phyloP scores from a whole-genome alignment of 2,113 vertebrate genomes.

The Pterocles orientalis region DNA sequence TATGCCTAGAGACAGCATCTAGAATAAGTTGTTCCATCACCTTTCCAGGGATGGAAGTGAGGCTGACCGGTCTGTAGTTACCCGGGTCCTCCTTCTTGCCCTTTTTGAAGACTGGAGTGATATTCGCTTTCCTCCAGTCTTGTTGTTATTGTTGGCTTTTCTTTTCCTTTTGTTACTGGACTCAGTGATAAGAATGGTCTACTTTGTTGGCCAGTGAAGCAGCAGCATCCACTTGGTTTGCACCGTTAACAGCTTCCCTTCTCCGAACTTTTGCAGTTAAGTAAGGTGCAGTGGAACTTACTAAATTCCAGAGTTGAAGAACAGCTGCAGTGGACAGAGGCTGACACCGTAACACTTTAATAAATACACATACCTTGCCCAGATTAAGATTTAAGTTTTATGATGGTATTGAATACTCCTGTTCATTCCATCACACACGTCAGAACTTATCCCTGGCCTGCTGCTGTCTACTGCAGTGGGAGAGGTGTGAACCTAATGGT shows the following conservation, averaged over 20 bases:
- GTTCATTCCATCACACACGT: rapidly evolving
- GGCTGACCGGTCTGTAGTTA: too few relatives aligned
- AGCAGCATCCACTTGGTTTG: background rate
- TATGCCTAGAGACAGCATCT: too few relatives aligned
- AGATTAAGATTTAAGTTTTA: background rate
- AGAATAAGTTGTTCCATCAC: too few relatives aligned
- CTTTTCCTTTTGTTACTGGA: background rate
- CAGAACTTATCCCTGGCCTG: background rate
- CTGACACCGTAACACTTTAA: background rate
- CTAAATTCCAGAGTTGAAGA: background rate
- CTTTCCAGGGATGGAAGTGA: too few relatives aligned
- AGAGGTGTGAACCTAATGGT: background rate
- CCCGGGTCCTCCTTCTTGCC: too few relatives aligned
- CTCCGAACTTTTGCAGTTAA: background rate
- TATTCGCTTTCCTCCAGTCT: too few relatives aligned
- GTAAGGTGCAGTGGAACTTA: background rate
- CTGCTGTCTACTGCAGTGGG: background rate
- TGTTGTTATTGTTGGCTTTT: background rate
- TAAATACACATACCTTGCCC: background rate
- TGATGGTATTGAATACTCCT: background rate
- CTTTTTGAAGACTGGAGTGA: too few relatives aligned
- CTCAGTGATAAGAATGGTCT: background rate
- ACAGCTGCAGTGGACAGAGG: background rate
- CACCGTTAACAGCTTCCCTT: background rate
- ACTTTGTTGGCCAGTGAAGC: background rate